These are phyloP conservation scores for Pitangus sulphuratus DNA, from an alignment of 2,797 vertebrate genomes.

Conservation along the genomic window DNA sequence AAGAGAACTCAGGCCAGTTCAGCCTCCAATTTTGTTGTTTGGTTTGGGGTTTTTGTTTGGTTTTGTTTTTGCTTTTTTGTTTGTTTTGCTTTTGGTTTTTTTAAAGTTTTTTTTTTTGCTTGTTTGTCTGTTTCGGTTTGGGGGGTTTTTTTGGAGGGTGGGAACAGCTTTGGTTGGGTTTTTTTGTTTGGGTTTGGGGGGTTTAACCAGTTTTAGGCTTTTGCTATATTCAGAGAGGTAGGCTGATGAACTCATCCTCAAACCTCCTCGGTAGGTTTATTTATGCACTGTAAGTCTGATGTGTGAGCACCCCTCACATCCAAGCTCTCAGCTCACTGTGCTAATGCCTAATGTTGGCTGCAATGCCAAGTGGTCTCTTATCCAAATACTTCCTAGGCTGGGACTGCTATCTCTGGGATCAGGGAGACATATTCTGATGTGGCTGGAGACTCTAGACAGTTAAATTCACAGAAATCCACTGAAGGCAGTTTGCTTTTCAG, in stretches of 20 bases:
- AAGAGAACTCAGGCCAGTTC: neutral
- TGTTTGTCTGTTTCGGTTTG: neutral
- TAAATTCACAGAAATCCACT: constrained; percentile 49
- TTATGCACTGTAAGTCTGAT: neutral
- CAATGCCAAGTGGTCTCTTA: constrained; percentile 37
- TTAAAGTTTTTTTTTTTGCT: neutral
- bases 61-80: neutral
- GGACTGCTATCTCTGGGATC: constrained; percentile 48
- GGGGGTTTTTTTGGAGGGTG: no score
- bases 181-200: neutral
- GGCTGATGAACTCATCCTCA: neutral
- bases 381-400: constrained; percentile 12
- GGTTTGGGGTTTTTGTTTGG: neutral
- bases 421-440: constrained; percentile 60
- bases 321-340: neutral
- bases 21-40: neutral
- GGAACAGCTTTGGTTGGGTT: fast-evolving
- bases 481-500: constrained; percentile 47
- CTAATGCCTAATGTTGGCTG: neutral
- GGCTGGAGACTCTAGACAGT: constrained; percentile 65
- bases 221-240: neutral
- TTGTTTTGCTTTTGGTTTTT: neutral
- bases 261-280: neutral
- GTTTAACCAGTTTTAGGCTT: neutral
- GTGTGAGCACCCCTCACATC: neutral